These are phyloP conservation scores for Lonchura striata DNA, from an alignment of 2,113 vertebrate genomes.

Conservation along the genomic window DNA sequence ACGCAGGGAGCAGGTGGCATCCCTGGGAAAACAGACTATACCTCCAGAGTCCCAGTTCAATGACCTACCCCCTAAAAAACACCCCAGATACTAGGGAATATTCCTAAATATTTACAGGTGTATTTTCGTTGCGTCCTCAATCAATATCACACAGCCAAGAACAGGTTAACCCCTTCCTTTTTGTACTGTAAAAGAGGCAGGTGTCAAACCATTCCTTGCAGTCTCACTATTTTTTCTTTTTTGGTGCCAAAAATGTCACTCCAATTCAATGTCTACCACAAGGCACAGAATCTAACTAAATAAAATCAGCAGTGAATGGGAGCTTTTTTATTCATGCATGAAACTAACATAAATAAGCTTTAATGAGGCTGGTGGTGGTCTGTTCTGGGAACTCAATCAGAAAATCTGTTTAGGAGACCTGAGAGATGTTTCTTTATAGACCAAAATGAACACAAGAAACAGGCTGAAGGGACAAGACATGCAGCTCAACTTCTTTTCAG, in stretches of 20 bases:
- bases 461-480: background rate
- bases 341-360: conserved; percentile 54
- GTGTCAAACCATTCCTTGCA: background rate
- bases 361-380: conserved; percentile 49
- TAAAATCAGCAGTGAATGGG: conserved; percentile 34
- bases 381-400: conserved; percentile 17
- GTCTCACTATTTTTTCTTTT: background rate
- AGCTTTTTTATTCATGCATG: conserved; percentile 48
- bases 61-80: background rate
- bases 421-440: conserved; percentile 46
- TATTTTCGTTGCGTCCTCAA: background rate
- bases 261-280: background rate
- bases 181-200: background rate
- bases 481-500: background rate
- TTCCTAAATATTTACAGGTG: conserved; percentile 34
- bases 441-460: conserved; percentile 6
- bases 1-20: background rate
- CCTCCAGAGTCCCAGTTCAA: background rate
- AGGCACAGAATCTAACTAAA: conserved; percentile 34
- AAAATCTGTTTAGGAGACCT: conserved; percentile 38
- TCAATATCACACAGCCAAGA: conserved; percentile 2
- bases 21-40: background rate
- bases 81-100: background rate
- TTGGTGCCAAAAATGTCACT: background rate
- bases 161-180: conserved; percentile 46